phyloP scores from a whole-genome alignment of 2,888 invertebrate genomes.

The Oxystoma pomonae region DNA sequence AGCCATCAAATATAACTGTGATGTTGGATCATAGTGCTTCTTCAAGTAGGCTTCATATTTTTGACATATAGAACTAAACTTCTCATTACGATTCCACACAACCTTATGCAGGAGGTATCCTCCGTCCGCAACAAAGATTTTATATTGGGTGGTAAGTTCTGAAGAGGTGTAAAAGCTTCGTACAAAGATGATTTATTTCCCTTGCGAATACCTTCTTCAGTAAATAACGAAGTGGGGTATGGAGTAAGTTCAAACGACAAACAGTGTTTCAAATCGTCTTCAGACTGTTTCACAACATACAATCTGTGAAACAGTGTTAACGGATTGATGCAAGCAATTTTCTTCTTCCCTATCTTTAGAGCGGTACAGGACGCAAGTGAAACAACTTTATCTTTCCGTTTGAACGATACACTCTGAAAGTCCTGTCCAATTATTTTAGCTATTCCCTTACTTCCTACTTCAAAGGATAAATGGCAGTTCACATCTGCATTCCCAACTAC shows the following conservation, averaged over 20 bases:
- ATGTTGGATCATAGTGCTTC: too few species aligned
- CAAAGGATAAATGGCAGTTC: slow-evolving; percentile 34
- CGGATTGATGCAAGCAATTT: slow-evolving; percentile 28
- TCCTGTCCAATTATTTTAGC: slow-evolving; percentile 30
- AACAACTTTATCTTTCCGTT: slow-evolving; percentile 34
- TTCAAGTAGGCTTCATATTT: slow-evolving; percentile 28
- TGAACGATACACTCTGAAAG: slow-evolving; percentile 33
- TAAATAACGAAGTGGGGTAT: slow-evolving; percentile 24
- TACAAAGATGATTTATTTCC: too few species aligned
- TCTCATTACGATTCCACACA: slow-evolving; percentile 24
- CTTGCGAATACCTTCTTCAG: slow-evolving; percentile 29
- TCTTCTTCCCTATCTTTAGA: slow-evolving; percentile 31
- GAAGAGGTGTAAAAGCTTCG: too few species aligned
- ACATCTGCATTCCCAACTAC: slow-evolving; percentile 32
- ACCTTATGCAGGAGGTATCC: slow-evolving; percentile 30
- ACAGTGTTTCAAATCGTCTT: slow-evolving; percentile 18
- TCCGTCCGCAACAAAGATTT: slow-evolving; percentile 29
- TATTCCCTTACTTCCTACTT: slow-evolving; percentile 33
- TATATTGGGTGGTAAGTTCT: too few species aligned
- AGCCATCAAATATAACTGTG: too few species aligned
- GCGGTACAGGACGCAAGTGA: too few species aligned
- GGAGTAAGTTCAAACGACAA: slow-evolving; percentile 33
- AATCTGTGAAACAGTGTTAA: slow-evolving; percentile 27
- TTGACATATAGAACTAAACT: slow-evolving; percentile 23
- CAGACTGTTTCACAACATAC: slow-evolving; percentile 27